Conservation (phyloP, 1,140 invertebrate species). For the Penaeus vannamei region DNA sequence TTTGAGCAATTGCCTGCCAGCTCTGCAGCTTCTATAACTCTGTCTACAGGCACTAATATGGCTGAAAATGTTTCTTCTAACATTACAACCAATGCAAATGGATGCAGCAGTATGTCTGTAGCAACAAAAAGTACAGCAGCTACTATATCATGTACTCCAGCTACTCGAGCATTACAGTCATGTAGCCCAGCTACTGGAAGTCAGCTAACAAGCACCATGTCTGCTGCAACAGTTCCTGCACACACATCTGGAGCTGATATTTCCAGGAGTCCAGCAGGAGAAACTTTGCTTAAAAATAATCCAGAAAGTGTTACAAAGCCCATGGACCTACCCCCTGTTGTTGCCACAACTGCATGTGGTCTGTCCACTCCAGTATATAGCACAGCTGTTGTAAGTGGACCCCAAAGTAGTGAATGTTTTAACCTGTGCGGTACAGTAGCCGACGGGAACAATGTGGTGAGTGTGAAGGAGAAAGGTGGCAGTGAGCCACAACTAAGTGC, state of each 20-base stretch:
- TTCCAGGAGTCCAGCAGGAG: no score
- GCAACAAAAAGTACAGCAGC: slow-evolving; percentile 19
- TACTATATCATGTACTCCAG: background rate
- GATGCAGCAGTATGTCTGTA: slow-evolving; percentile 35
- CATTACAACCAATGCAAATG: slow-evolving; percentile 30
- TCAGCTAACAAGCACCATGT: no score
- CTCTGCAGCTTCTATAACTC: no score
- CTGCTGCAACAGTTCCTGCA: no score
- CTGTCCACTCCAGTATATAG: background rate
- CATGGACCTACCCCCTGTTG: no score
- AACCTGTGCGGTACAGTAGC: slow-evolving; percentile 25
- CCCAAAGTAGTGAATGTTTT: slow-evolving; percentile 38
- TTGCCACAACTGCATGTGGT: background rate
- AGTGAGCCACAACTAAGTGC: slow-evolving; percentile 59
- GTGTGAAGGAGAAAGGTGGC: slow-evolving; percentile 60
- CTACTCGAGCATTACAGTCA: no score
- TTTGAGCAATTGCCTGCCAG: background rate
- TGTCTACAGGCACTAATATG: slow-evolving; percentile 10
- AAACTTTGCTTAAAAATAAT: no score
- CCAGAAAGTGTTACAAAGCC: no score
- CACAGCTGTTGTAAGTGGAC: slow-evolving; percentile 4
- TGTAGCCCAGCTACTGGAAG: no score
- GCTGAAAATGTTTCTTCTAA: slow-evolving; percentile 8
- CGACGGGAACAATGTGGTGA: slow-evolving; percentile 47
- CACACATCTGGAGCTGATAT: no score